Base-by-base conservation (phyloP, 2,113 vertebrate genomes). In the Felis catus region DNA sequence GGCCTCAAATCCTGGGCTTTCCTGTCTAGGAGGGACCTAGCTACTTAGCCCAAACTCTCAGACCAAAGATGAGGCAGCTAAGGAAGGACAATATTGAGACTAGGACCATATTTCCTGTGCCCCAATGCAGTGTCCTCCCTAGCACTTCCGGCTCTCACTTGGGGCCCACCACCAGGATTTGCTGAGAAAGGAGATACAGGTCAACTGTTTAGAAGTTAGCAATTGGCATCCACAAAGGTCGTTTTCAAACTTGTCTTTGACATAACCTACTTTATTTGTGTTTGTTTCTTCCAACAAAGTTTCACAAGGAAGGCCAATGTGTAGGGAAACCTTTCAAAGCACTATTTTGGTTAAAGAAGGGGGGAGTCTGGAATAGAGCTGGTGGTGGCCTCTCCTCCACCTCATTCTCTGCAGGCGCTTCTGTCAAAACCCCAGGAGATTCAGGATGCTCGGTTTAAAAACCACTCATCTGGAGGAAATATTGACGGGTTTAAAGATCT, bases 401-500 rank as follows among this genome's bases (percentile, higher is more conserved):
- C 13, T 12, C 36, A 25, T 19, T 51, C 41, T 80, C 81, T 29
- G 36, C 27, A 73, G 84, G 36, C 18, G 18, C 31, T 70, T 92
- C 85, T 51, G 13, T 53, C 51, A 39, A 94, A 92, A 29, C 55
- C 66, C 19, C 61, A 39, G n/a, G 92, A 92, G 79, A 95, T 45
- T 61, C 48, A 15, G 5, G 29, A 81, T 81, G 87, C 33, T 79
- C 41, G 10, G 33, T 91, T 79, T 95, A 81, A 84, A 93, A 94
- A 79, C 39, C 76, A 90, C 45, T 74, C 81, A 71, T 82, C 65
- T 41, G 18, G 41, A 94, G 68, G 61, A 53, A 71, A 58, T 82
- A 97, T 86, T 55, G 81, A 97, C 61, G 48, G 23, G 4, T 87
- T 89, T 82, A 96, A 86, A 82, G 81, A 91, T 89, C n/a, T 74